Conservation (phyloP, 2,113 vertebrate genomes). For the Corapipo altera region DNA sequence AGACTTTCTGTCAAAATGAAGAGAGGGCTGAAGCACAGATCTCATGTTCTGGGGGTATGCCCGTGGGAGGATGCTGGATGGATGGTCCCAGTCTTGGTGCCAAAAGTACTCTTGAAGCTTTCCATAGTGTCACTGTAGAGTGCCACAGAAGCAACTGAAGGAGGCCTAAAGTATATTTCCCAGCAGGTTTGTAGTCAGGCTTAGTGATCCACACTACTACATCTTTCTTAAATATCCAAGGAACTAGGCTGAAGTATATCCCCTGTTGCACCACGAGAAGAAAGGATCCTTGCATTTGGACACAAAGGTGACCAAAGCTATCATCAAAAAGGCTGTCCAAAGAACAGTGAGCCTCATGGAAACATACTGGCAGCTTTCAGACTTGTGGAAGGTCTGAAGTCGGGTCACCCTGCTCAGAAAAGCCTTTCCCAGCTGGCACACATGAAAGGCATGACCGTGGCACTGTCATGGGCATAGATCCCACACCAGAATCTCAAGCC, state of each 20-base stretch:
- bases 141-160: background rate
- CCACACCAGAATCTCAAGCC: background rate
- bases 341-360: background rate
- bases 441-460: accelerated
- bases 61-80: background rate
- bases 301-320: background rate
- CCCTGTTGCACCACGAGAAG: background rate
- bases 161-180: background rate
- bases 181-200: background rate
- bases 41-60: background rate
- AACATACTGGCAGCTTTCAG: background rate
- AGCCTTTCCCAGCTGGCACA: background rate
- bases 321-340: background rate
- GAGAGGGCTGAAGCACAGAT: background rate
- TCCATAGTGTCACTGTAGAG: background rate
- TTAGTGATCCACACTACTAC: background rate
- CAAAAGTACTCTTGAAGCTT: background rate
- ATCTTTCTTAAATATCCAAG: background rate
- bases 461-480: accelerated
- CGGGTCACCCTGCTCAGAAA: background rate
- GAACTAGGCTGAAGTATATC: background rate
- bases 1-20: background rate
- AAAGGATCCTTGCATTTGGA: background rate
- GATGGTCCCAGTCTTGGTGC: background rate
- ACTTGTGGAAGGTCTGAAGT: background rate